Evolutionary conservation across 2,888 invertebrate species (phyloP), one percentile per base, ranked within the genome.

Genomic region (Drosophila fungiperda): DNA sequence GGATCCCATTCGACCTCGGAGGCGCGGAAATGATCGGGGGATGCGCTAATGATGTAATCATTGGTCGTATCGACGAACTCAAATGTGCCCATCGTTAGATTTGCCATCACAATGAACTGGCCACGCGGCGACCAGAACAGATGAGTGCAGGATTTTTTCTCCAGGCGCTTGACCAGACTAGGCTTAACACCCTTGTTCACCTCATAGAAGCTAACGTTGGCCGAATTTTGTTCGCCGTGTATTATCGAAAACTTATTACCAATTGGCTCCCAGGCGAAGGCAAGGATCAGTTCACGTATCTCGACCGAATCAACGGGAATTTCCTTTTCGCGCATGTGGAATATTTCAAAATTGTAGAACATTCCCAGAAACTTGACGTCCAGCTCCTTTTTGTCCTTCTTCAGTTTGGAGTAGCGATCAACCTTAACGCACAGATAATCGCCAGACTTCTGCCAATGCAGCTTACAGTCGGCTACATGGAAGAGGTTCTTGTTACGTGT

Each of bases 1-100:
- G 99, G 99, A 94, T 99, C 99, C 99, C 99, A 99, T 93, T 99
- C 99, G 1, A 99, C 98, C 92, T 99, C 98, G 0, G 98, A 98
- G 7, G 95, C 95, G 91, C 97, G 96, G 93, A 97, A 99, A 93
- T 99, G 99, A 93, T 99, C 99, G 0, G 97, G 96, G 15, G 97
- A 96, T 90, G 97, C 97, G 97, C 98, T 98, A n/a, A 98, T 95
- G 8, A 98, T 96, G 93, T 98, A 99, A 92, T 99, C 99, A 88
- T 97, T 96, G 71, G 96, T 95, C 0, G 98, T 97, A 91, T 99
- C 99, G 54, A 99, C 96, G 92, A 99, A 99, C 93, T 99, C 99
- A 82, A 99, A 94, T 9, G 97, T 97, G 53, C 99, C 98, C 92
- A 97, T 96, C 8, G 96, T 94, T 52, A 99, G 94, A 83, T 98